Evolutionary conservation across 23 tunicate genomes (phyloP).

Genomic region (Clavelina lepadiformis): DNA sequence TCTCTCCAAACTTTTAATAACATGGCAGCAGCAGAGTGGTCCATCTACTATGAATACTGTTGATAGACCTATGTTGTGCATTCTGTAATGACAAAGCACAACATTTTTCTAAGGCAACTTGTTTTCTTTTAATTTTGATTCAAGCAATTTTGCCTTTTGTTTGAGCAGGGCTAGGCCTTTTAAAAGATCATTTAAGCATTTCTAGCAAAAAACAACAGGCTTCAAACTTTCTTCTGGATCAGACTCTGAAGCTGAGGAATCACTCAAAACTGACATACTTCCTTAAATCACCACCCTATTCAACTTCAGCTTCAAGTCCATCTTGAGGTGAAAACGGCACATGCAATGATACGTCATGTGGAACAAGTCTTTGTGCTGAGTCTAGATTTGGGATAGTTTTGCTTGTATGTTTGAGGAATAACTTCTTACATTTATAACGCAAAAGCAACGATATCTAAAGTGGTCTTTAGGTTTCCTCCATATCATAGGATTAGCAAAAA

Average conservation of each 20-base stretch:
- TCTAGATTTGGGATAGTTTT: conserved; percentile 19
- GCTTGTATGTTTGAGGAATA: conserved; percentile 8
- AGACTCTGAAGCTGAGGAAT: too few relatives aligned
- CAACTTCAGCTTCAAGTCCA: conserved; percentile 13
- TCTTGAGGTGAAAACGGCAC: conserved; percentile 22
- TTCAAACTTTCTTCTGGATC: conserved; percentile 10
- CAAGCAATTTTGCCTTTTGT: conserved; percentile 24
- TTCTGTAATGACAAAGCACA: conserved; percentile 17
- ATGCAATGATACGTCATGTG: conserved; percentile 13
- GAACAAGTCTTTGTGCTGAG: conserved; percentile 35
- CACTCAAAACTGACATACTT: conserved; percentile 6
- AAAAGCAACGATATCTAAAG: conserved; percentile 5
- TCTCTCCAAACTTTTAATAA: too few relatives aligned
- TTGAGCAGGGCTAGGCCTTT: conserved; percentile 12
- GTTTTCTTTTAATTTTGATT: conserved; percentile 8
- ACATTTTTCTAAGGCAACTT: conserved; percentile 15
- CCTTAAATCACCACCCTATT: conserved; percentile 7
- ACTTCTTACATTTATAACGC: conserved; percentile 14
- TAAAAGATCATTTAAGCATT: conserved; percentile 12
- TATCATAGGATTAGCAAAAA: conserved; percentile 6
- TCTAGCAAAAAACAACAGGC: conserved; percentile 11
- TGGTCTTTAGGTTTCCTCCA: conserved; percentile 10
- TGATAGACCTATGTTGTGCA: conserved; percentile 4
- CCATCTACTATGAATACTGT: conserved; percentile 19
- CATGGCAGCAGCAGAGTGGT: conserved; percentile 13